A percentile compares a stretch with the other conserved stretches of the same genome.
Conservation (phyloP, 2,888 invertebrate species). For the Hipparchia sbordonii region DNA sequence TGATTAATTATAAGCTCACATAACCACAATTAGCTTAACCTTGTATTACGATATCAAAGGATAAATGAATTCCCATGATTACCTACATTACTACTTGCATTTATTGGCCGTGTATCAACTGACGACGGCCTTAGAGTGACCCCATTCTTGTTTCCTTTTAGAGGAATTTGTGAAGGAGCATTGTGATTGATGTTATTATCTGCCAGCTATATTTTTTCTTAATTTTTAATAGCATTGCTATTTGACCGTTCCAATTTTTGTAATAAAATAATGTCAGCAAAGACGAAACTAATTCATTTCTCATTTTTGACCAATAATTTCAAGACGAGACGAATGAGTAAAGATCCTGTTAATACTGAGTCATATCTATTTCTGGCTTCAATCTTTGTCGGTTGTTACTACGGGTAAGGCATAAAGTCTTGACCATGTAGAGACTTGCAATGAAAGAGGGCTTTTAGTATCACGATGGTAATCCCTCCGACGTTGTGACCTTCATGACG, state of each 20-base stretch:
- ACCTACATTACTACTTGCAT: constrained; percentile 35
- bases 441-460: constrained; percentile 63
- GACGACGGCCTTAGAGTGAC: constrained; percentile 60
- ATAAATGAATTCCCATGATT: constrained; percentile 16
- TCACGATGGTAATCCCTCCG: constrained; percentile 47
- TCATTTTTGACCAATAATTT: constrained; percentile 22
- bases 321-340: constrained; percentile 18
- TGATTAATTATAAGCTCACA: background rate
- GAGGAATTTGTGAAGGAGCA: constrained; percentile 44
- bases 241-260: background rate
- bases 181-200: constrained; percentile 46
- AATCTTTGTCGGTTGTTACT: constrained; percentile 56
- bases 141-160: constrained; percentile 72
- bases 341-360: constrained; percentile 68
- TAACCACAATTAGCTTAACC: background rate
- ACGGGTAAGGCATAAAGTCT: constrained; percentile 50
- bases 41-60: constrained; percentile 8
- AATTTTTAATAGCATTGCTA: background rate
- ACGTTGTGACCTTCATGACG: constrained; percentile 45
- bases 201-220: background rate
- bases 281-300: constrained; percentile 23
- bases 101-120: constrained; percentile 57
- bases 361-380: constrained; percentile 75
- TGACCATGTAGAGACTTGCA: constrained; percentile 54
- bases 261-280: background rate